These are phyloP conservation scores for Lordiphosa stackelbergi DNA, from an alignment of 1,140 invertebrate species.

Conservation along the genomic window DNA sequence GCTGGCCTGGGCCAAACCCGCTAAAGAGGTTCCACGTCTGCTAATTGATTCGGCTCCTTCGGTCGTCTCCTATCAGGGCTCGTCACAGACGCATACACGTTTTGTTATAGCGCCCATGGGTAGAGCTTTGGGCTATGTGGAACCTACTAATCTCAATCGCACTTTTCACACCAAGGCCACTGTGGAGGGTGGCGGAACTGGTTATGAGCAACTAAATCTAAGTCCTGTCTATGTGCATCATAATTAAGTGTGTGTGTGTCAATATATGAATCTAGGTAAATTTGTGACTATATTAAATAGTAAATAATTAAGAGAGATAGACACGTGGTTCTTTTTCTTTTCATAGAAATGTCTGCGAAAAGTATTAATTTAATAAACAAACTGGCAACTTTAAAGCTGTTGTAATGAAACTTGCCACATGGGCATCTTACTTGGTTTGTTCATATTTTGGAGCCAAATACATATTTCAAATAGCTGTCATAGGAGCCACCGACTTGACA, in stretches of 20 bases:
- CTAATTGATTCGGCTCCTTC: slow-evolving; percentile 68
- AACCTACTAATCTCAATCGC: slow-evolving; percentile 67
- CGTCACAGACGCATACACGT: slow-evolving; percentile 62
- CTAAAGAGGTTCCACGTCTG: slow-evolving; percentile 26
- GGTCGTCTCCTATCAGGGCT: slow-evolving; percentile 71
- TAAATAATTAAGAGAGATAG: neutral
- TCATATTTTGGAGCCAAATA: too few relatives aligned
- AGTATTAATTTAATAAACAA: too few relatives aligned
- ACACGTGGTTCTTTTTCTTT: neutral
- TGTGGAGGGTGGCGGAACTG: slow-evolving; percentile 18
- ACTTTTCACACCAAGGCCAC: slow-evolving; percentile 51
- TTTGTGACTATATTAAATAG: slow-evolving; percentile 19
- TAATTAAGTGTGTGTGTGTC: slow-evolving; percentile 26
- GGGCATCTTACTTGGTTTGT: too few relatives aligned
- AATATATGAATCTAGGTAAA: slow-evolving; percentile 19
- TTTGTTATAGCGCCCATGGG: slow-evolving; percentile 72
- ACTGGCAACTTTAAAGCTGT: too few relatives aligned
- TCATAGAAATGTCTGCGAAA: too few relatives aligned
- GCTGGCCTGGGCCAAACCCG: slow-evolving; percentile 29
- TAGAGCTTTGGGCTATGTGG: slow-evolving; percentile 64
- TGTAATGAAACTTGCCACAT: too few relatives aligned
- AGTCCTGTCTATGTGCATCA: slow-evolving; percentile 63
- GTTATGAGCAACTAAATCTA: slow-evolving; percentile 52
- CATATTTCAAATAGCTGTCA: too few relatives aligned
- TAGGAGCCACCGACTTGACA: too few relatives aligned